A percentile compares a stretch with the other conserved stretches of the same genome.
Conservation (phyloP, 2,113 vertebrate genomes). For the Serinus canaria region DNA sequence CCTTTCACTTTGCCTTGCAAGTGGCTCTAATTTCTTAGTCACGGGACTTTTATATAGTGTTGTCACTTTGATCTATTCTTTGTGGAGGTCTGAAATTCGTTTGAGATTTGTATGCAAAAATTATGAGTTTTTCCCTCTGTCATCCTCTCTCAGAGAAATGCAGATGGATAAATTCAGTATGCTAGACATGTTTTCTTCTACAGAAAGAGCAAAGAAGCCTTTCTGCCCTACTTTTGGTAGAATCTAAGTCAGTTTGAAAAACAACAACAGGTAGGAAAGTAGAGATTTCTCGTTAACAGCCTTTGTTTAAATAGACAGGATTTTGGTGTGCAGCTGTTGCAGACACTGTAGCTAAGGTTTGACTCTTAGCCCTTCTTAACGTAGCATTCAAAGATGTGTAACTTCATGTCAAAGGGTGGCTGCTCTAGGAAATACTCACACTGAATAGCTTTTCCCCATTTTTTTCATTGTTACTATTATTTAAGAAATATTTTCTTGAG, state of each 20-base stretch:
- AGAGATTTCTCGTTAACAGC: not conserved
- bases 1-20: not conserved
- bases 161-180: not conserved
- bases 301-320: not conserved
- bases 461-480: not conserved
- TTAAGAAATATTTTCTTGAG: not conserved
- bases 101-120: not conserved
- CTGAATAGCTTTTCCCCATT: not conserved
- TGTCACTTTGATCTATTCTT: not conserved
- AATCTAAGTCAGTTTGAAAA: not conserved
- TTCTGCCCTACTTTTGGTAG: not conserved
- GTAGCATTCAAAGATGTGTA: not conserved
- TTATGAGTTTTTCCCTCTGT: not conserved
- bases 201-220: not conserved
- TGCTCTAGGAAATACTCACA: not conserved
- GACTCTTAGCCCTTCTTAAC: not conserved
- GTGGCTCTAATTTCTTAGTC: not conserved
- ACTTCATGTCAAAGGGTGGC: rapidly evolving
- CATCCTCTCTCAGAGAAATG: not conserved
- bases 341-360: not conserved
- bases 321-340: not conserved
- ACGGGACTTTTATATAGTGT: not conserved
- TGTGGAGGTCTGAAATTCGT: not conserved
- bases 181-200: not conserved
- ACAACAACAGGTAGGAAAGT: not conserved